phyloP scores from a whole-genome alignment of 2,888 invertebrate species.

The Scaptomyza polygonia region DNA sequence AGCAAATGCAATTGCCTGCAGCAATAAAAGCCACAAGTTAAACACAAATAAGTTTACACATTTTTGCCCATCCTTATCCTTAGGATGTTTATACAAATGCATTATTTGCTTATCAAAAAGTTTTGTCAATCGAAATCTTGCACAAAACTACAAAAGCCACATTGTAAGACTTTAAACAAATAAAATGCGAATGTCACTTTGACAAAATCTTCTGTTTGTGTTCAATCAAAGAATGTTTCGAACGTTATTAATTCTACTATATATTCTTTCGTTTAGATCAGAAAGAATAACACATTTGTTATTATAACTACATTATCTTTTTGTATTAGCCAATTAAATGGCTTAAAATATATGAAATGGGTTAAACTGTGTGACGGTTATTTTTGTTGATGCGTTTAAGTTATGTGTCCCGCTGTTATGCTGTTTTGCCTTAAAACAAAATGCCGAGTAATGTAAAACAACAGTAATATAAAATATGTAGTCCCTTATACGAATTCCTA shows the following conservation, averaged over 20 bases:
- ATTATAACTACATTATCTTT: not conserved
- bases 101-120: constrained; percentile 17
- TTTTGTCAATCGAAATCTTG: constrained; percentile 17
- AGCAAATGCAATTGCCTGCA: constrained; percentile 11
- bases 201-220: not conserved
- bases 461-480: constrained; percentile 69
- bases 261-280: not conserved
- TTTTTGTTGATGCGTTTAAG: constrained; percentile 35
- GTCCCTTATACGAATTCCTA: constrained; percentile 65
- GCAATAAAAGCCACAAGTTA: constrained; percentile 26
- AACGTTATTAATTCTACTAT: too few relatives aligned
- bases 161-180: constrained; percentile 12
- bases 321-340: constrained; percentile 10
- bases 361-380: constrained; percentile 23
- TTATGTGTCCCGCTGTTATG: constrained; percentile 38
- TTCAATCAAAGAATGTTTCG: not conserved
- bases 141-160: constrained; percentile 5
- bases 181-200: constrained; percentile 1
- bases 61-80: not conserved
- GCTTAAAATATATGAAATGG: constrained; percentile 33
- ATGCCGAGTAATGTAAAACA: constrained; percentile 67
- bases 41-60: constrained; percentile 1
- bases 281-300: too few relatives aligned
- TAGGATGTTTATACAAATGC: constrained; percentile 2
- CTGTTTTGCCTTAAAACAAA: constrained; percentile 44